A percentile compares a stretch with the other conserved stretches of the same genome.
Evolutionary conservation across 2,797 vertebrate species (phyloP).

Genomic region (Lepidocolaptes lacrymiger): DNA sequence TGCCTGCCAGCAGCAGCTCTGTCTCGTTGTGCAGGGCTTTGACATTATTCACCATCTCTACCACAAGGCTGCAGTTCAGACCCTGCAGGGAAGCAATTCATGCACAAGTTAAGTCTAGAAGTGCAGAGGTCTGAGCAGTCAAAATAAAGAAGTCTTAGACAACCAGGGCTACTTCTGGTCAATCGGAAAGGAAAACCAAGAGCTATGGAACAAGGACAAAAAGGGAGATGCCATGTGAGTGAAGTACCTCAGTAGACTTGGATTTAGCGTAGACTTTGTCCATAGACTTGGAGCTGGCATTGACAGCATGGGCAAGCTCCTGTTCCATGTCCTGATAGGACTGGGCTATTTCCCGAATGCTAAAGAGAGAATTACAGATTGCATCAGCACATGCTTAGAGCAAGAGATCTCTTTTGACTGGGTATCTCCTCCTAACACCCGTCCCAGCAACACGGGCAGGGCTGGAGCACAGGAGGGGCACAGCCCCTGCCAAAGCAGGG

Average conservation of each 20-base stretch:
- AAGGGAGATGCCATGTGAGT: background rate
- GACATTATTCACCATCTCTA: conserved; percentile 93
- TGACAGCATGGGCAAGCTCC: conserved; percentile 96
- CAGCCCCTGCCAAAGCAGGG: background rate
- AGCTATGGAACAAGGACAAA: background rate
- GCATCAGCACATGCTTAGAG: conserved; percentile 6
- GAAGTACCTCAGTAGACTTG: conserved; percentile 84
- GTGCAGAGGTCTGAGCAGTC: background rate
- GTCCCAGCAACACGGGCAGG: background rate
- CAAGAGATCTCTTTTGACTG: background rate
- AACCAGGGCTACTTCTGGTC: background rate
- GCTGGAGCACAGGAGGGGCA: background rate
- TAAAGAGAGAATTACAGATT: conserved; percentile 61
- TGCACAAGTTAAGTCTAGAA: background rate
- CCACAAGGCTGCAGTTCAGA: conserved; percentile 85
- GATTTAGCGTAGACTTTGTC: conserved; percentile 91
- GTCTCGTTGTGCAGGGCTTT: conserved; percentile 94
- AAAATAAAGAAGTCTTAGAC: background rate
- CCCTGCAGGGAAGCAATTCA: conserved; percentile 75
- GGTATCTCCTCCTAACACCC: background rate
- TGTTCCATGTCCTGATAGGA: conserved; percentile 91
- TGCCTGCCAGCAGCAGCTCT: conserved; percentile 89
- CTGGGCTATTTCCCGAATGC: conserved; percentile 92
- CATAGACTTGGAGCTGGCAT: conserved; percentile 96
- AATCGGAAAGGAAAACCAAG: background rate